Conservation (phyloP, 2,888 invertebrate genomes). For the Drosophila limbata region DNA sequence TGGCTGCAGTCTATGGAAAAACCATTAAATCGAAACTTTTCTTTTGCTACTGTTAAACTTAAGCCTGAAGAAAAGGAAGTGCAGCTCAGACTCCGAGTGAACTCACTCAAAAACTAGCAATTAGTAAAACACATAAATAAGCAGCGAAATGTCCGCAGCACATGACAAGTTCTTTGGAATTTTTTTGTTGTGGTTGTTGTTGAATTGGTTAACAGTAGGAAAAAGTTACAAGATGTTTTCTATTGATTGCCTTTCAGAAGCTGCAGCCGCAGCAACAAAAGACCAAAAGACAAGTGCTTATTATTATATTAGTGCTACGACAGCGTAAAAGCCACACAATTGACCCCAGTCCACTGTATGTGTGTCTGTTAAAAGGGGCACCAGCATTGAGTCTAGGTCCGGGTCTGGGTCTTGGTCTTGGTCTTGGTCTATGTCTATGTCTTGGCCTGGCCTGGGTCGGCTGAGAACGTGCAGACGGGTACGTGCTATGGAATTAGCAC, state of each 20-base stretch:
- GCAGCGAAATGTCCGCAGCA: constrained; percentile 21
- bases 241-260: constrained; percentile 46
- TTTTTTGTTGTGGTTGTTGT: constrained; percentile 21
- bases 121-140: constrained; percentile 66
- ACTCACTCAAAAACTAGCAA: constrained; percentile 38
- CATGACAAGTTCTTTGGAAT: constrained; percentile 41
- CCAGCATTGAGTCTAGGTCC: background rate
- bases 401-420: constrained; percentile 21
- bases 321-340: constrained; percentile 68
- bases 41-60: constrained; percentile 45
- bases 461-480: constrained; percentile 31
- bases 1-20: constrained; percentile 50
- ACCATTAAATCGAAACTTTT: constrained; percentile 56
- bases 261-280: constrained; percentile 47
- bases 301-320: constrained; percentile 73
- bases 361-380: constrained; percentile 2
- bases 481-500: constrained; percentile 73
- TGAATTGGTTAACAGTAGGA: constrained; percentile 36
- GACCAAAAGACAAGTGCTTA: constrained; percentile 64
- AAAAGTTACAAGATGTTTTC: constrained; percentile 50
- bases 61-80: constrained; percentile 9
- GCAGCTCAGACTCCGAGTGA: background rate
- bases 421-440: background rate
- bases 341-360: constrained; percentile 57
- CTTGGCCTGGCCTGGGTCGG: constrained; percentile 16